Evolutionary conservation across 2,113 vertebrate species (phyloP), one percentile per base, ranked within the genome.

Genomic region (Eonycteris spelaea): DNA sequence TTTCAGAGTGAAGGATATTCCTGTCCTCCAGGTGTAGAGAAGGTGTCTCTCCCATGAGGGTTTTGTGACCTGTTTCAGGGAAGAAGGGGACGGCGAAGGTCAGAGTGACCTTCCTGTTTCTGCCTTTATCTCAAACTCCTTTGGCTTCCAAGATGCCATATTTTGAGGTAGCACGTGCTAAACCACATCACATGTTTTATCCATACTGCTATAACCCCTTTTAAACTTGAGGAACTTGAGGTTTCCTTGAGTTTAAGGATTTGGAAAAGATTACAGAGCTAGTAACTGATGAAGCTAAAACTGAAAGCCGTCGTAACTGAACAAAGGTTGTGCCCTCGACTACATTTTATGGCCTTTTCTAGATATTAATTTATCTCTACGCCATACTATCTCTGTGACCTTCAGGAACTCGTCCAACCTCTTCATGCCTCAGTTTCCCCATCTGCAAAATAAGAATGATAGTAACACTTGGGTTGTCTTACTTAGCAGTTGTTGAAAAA

Each of bases 161-260:
- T 68, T 55, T 67, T 28, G 22, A 26, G 21, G 6, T 26, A 61
- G 7, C 1, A 6, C 70, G 33, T n/a, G 40, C 40, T 61, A 26
- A 94, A 26, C 51, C 7, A 51, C 51, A 61, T 61, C 40, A 15
- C 21, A n/a, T 11, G 57, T 45, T 91, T 83, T 61, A 38, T 70
- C 70, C 86, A 80, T 86, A 51, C 59, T 84, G 30, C n/a, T 74
- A 13, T 82, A 38, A 21, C 38, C 35, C 19, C n/a, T 5, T 71
- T 70, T 16, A 87, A 68, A 75, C 59, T 48, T 6, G 61, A 95
- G 33, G 30, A 84, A 67, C 70, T 51, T 78, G 45, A 94, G 12
- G 18, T 86, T 86, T 91, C 43, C 74, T 86, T 55, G 24, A 95
- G 59, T 82, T 94, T 57, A 95, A 94, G 77, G 53, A 88, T 74